These are phyloP conservation scores for Drosophila pruinosa DNA, from an alignment of 1,140 invertebrate species.

Conservation along the genomic window DNA sequence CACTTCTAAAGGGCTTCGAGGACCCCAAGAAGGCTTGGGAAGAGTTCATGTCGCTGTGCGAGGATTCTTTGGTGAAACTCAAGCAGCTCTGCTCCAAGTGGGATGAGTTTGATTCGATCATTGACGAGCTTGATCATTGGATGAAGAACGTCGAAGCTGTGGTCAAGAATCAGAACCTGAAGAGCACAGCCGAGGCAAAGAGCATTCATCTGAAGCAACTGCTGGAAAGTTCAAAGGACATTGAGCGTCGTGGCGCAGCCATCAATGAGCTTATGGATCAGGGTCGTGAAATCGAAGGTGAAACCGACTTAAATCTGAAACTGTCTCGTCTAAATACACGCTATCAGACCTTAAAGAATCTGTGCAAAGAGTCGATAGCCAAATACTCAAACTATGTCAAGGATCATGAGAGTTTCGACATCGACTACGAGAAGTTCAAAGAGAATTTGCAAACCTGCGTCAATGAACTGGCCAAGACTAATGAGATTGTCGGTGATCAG, in stretches of 20 bases:
- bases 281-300: conserved; percentile 89
- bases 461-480: conserved; percentile 89
- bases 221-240: conserved; percentile 89
- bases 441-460: conserved; percentile 89
- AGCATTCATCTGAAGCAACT: conserved; percentile 91
- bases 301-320: conserved; percentile 89
- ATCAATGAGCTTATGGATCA: conserved; percentile 89
- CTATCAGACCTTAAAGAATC: conserved; percentile 93
- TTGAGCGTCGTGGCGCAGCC: conserved; percentile 88
- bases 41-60: conserved; percentile 89
- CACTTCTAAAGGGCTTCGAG: conserved; percentile 89
- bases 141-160: conserved; percentile 92
- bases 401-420: conserved; percentile 93
- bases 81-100: conserved; percentile 89
- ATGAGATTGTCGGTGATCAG: conserved; percentile 94
- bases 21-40: conserved; percentile 90
- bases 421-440: conserved; percentile 89
- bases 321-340: conserved; percentile 91
- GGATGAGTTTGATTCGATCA: conserved; percentile 90
- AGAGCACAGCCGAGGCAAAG: conserved; percentile 93
- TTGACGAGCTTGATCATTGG: conserved; percentile 92
- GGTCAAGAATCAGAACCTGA: conserved; percentile 94
- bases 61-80: conserved; percentile 87
- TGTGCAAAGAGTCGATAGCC: conserved; percentile 90
- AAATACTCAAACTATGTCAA: conserved; percentile 92